Base-by-base conservation (phyloP, 2,888 invertebrate species). In the Cantharis nigra region DNA sequence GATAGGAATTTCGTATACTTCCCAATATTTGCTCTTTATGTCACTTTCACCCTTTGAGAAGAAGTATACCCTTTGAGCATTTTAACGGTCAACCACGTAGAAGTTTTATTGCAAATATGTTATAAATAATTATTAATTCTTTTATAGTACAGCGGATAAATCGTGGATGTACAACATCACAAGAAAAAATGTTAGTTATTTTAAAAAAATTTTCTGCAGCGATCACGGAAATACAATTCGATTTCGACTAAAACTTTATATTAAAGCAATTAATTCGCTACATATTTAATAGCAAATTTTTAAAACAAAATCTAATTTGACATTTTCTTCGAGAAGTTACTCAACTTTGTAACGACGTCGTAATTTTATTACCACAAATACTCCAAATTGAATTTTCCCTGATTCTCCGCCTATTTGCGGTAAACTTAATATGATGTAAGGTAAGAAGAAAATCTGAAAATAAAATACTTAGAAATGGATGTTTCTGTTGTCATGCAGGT, bases 401-500 rank as follows among this genome's bases (percentile, higher is more conserved):
- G 26, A 67, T n/a, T 23, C 20, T 67, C 65, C 65, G 26, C 20
- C 23, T 67, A 67, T 23, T 67, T 67, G 26, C 20, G 20, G 26
- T 67, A 67, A 67, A 67, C 26, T 67, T 67, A 64, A 64, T 64
- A 16, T n/a, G 65, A 23, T 67, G 20, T 20, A 23, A 26, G 23
- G 20, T 18, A 14, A 67, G 65, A 67, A 67, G 23, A 26, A 67
- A 18, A 67, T 14, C 26, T 23, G 65, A 76, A 72, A 75, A 75
- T 70, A 74, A 74, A 72, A 76, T 73, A 73, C 49, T 63, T 73
- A 64, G 64, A 69, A 75, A 75, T 71, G 67, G 69, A 76, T 76
- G 75, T 75, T 76, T 74, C 74, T 76, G 74, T 79, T 76, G 74
- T 79, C 79, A 79, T 81, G 77, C 78, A 81, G 80, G 81, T 83